These are phyloP conservation scores for Archivesica marissinica DNA, from an alignment of 1,140 invertebrate species.

Conservation along the genomic window DNA sequence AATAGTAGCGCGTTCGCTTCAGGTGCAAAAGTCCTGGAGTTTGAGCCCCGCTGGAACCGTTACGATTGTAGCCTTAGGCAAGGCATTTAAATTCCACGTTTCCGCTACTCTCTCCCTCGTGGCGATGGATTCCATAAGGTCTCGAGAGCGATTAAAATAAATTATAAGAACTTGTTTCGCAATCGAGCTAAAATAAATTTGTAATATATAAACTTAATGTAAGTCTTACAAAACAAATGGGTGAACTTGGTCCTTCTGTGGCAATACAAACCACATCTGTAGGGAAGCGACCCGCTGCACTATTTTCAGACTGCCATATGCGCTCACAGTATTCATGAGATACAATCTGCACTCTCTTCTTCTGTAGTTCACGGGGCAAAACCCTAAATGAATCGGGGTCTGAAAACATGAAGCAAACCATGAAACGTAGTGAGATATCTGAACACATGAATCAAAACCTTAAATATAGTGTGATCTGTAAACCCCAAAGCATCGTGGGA, in stretches of 20 bases:
- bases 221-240: not conserved
- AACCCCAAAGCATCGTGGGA: too few species aligned
- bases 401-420: not conserved
- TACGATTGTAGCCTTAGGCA: too few species aligned
- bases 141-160: too few species aligned
- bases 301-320: not conserved
- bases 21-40: too few species aligned
- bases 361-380: not conserved
- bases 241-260: constrained; percentile 2
- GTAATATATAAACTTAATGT: too few species aligned
- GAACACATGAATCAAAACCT: not conserved
- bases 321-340: not conserved
- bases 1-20: too few species aligned
- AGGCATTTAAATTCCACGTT: too few species aligned
- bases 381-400: not conserved
- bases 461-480: not conserved
- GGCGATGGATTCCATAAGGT: too few species aligned
- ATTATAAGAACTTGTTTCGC: too few species aligned
- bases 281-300: not conserved
- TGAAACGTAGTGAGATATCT: not conserved
- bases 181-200: too few species aligned
- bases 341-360: not conserved
- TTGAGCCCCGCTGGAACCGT: too few species aligned
- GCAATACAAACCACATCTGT: not conserved
- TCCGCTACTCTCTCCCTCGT: too few species aligned